Percentiles rank a stretch among this genome's conserved stretches.
phyloP scores from a whole-genome alignment of 1,140 invertebrate genomes.

The Orchestia grillus region DNA sequence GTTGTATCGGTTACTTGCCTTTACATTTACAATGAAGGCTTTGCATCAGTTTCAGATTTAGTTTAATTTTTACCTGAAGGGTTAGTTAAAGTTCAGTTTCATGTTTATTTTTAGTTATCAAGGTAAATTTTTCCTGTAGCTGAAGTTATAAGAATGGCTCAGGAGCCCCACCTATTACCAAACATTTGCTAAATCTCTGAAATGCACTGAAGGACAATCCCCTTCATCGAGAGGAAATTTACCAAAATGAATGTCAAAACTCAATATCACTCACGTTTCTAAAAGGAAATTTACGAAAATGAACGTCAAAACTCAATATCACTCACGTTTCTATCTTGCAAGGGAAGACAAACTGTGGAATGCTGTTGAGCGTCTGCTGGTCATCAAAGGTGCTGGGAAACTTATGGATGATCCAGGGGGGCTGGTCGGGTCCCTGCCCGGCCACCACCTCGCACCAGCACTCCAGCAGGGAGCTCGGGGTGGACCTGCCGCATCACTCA shows the following conservation, averaged over 20 bases:
- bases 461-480: slow-evolving; percentile 38
- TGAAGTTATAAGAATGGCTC: no score
- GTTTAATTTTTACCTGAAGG: no score
- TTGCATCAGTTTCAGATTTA: no score
- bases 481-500: not conserved
- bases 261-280: not conserved
- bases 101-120: not conserved
- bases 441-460: slow-evolving; percentile 59
- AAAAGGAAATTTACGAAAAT: not conserved
- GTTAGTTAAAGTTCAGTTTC: not conserved
- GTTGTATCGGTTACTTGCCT: no score
- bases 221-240: no score
- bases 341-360: slow-evolving; percentile 88
- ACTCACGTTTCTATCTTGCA: slow-evolving; percentile 82
- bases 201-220: no score
- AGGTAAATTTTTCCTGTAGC: not conserved
- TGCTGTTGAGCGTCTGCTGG: slow-evolving; percentile 82
- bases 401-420: slow-evolving; percentile 81
- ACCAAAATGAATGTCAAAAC: not conserved
- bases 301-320: no score
- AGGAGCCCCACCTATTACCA: no score
- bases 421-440: slow-evolving; percentile 49
- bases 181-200: not conserved
- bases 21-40: no score
- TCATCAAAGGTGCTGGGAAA: slow-evolving; percentile 83